These are phyloP conservation scores for Apomyelois bistriatella DNA, from an alignment of 2,888 invertebrate genomes.

Conservation along the genomic window DNA sequence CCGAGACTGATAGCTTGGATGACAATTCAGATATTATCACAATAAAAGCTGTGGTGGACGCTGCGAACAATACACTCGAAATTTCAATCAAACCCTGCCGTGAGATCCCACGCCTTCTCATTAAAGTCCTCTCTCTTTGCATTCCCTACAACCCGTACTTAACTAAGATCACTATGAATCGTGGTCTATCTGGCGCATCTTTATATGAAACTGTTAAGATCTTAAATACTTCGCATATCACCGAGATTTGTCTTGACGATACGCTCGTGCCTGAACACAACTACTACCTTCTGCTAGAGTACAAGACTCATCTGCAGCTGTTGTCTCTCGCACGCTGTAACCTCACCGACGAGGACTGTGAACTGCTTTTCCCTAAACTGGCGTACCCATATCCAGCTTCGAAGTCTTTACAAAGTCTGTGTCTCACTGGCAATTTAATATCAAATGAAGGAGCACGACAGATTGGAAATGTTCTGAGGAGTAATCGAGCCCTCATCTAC, in stretches of 20 bases:
- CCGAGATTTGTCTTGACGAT: constrained; percentile 36
- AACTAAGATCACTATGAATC: constrained; percentile 23
- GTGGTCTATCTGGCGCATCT: constrained; percentile 18
- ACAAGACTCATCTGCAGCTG: constrained; percentile 17
- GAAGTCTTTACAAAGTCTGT: constrained; percentile 18
- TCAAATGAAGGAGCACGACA: constrained; percentile 28
- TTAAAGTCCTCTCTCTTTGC: constrained; percentile 29
- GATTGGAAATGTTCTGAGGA: constrained; percentile 28
- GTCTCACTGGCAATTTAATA: constrained; percentile 27
- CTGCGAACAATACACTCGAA: constrained; percentile 22
- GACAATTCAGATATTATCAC: constrained; percentile 6
- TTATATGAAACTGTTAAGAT: constrained; percentile 28
- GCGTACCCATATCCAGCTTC: constrained; percentile 27
- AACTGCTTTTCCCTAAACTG: constrained; percentile 23
- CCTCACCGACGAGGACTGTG: constrained; percentile 28
- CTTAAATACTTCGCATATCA: constrained; percentile 23
- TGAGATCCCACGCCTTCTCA: constrained; percentile 27
- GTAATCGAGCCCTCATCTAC: constrained; percentile 31
- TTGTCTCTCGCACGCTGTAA: constrained; percentile 33
- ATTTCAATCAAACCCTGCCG: constrained; percentile 20
- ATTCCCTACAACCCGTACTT: constrained; percentile 27
- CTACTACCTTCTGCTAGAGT: constrained; percentile 26
- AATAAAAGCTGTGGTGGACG: constrained; percentile 18
- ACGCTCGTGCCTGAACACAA: constrained; percentile 26
- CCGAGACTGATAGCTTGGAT: not conserved